Evolutionary conservation across 2,113 vertebrate species (phyloP), one percentile per base, ranked within the genome.

Genomic region (Glaucidium brasilianum): DNA sequence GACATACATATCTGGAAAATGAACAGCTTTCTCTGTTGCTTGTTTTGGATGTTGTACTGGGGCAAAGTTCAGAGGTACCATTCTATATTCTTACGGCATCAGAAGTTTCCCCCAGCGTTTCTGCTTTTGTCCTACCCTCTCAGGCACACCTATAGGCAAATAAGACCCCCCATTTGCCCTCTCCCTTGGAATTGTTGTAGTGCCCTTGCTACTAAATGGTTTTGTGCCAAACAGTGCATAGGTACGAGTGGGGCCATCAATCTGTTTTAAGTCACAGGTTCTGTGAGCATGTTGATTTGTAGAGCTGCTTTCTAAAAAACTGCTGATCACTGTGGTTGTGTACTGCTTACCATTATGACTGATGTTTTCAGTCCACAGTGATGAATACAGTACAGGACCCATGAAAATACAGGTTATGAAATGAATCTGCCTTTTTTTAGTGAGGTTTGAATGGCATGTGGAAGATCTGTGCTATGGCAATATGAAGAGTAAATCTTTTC

Each of bases 291-390:
- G 32, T 17, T 75, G 76, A 50, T 81, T 62, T 85, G 56, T 27
- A 77, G 80, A 81, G 20, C 47, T 87, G 27, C 45, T 74, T 45
- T 81, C 73, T 55, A 15, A 47, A 71, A 86, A 86, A 41, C 3
- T 59, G 32, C 29, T 63, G 41, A 55, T 80, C 3, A 4, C 53
- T 1, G 1, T 62, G 32, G 20, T 49, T 90, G 63, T 0, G 0
- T 45, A 14, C 49, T 58, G 45, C 39, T 77, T 63, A 39, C 47
- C 0, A 1, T 67, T 45, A 21, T 0, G 6, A 55, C 75, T 39
- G 79, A 35, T 63, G 37, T 41, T 25, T 27, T 59, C 4, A 5
- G 45, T 47, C 72, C 34, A 5, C 32, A 58, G 67, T 68, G 67
- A 72, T 26, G 34, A 92, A 53, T 29, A 45, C 45, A 41, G 25